Conservation (phyloP, 2,797 vertebrate species). For the Silurus lanzhouensis region DNA sequence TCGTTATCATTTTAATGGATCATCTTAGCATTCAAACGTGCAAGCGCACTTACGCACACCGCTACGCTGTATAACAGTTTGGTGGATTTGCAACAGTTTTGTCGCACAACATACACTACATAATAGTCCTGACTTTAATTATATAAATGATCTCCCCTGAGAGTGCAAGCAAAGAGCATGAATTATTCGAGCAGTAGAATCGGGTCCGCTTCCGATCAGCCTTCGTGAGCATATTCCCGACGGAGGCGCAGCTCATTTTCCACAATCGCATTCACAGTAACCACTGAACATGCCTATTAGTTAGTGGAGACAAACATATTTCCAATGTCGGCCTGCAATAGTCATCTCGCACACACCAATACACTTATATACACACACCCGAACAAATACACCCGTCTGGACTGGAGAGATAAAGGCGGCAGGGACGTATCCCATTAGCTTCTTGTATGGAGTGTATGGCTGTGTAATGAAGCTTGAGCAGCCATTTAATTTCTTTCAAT, state of each 20-base stretch:
- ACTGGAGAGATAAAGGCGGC: slow-evolving; percentile 46
- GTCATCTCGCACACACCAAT: slow-evolving; percentile 1
- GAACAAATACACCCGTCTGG: slow-evolving; percentile 27
- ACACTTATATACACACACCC: slow-evolving; percentile 16
- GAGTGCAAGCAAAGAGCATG: not conserved
- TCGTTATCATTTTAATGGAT: not conserved
- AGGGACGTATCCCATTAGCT: slow-evolving; percentile 41
- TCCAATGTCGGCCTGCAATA: slow-evolving; percentile 30
- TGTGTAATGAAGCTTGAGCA: slow-evolving; percentile 35
- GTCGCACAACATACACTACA: not conserved
- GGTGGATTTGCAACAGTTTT: not conserved
- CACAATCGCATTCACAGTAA: slow-evolving; percentile 13
- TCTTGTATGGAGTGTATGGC: slow-evolving; percentile 20
- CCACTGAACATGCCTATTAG: slow-evolving; percentile 39
- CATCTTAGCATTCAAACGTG: not conserved
- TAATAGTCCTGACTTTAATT: slow-evolving; percentile 3
- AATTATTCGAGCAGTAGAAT: slow-evolving; percentile 11
- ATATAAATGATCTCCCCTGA: slow-evolving; percentile 18
- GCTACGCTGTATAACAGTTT: not conserved
- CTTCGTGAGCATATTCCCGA: not conserved
- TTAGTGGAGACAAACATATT: slow-evolving; percentile 38
- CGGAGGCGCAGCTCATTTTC: slow-evolving; percentile 1
- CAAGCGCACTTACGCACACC: too few relatives aligned
- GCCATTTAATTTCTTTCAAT: slow-evolving; percentile 17
- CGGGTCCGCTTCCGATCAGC: not conserved